Percentiles rank a stretch among this genome's conserved stretches.
These are phyloP conservation scores for Onychomys arenicola DNA, from an alignment of 2,797 vertebrate genomes.

Conservation along the genomic window DNA sequence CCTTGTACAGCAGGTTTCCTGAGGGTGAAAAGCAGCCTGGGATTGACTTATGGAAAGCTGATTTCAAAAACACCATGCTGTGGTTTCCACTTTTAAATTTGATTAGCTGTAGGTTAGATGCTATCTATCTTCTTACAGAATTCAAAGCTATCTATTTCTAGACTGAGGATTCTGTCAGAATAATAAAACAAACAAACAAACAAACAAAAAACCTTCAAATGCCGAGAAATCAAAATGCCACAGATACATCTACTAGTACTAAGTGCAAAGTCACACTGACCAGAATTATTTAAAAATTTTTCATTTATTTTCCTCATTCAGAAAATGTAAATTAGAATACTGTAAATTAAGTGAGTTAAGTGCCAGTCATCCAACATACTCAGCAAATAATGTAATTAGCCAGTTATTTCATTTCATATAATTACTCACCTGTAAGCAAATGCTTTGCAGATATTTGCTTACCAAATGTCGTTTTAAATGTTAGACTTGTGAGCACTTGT, in stretches of 20 bases:
- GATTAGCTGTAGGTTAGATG: slow-evolving; percentile 24
- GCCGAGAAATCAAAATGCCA: slow-evolving; percentile 47
- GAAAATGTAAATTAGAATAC: background rate
- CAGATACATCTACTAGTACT: background rate
- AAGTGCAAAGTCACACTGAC: background rate
- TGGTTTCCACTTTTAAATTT: slow-evolving; percentile 59
- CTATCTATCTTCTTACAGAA: slow-evolving; percentile 32
- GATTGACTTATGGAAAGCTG: slow-evolving; percentile 56
- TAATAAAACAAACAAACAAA: too few relatives aligned
- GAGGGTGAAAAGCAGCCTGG: background rate
- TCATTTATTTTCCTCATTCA: slow-evolving; percentile 24
- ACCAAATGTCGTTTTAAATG: background rate
- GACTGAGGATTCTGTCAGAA: slow-evolving; percentile 40
- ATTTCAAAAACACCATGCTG: background rate
- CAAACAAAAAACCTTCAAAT: slow-evolving; percentile 41
- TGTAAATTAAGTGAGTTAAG: background rate
- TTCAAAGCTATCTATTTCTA: slow-evolving; percentile 26
- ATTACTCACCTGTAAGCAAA: slow-evolving; percentile 29
- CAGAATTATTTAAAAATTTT: background rate
- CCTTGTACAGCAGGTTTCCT: background rate
- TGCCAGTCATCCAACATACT: background rate
- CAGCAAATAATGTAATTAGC: background rate
- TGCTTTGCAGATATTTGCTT: background rate
- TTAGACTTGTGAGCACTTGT: background rate
- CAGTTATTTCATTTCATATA: slow-evolving; percentile 12